A percentile compares a stretch with the other conserved stretches of the same genome.
These are phyloP conservation scores for Drosophila willistoni DNA, from an alignment of 1,140 invertebrate genomes.

Conservation along the genomic window DNA sequence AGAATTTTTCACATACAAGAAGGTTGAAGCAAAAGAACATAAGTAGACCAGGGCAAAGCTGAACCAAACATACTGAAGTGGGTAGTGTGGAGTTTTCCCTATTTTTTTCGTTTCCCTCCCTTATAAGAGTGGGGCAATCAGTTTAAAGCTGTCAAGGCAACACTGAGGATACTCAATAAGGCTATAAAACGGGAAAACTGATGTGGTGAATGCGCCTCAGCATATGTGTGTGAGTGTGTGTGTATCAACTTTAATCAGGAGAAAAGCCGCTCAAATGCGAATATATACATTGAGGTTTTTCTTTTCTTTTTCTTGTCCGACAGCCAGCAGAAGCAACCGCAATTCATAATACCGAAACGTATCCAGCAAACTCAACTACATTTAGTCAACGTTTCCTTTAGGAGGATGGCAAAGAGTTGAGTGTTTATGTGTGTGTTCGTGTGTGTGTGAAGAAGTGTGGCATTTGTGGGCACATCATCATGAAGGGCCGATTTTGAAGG, in stretches of 20 bases:
- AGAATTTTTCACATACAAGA: conserved; percentile 55
- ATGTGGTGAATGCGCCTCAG: conserved; percentile 13
- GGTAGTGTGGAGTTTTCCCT: neutral
- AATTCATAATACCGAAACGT: conserved; percentile 6
- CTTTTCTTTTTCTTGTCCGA: neutral
- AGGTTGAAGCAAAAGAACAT: neutral
- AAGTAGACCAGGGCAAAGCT: neutral
- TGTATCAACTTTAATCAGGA: conserved; percentile 62
- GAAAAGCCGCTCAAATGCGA: conserved; percentile 29
- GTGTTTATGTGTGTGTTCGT: no score
- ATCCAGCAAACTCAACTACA: neutral
- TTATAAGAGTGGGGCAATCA: conserved; percentile 58
- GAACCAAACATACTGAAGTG: neutral
- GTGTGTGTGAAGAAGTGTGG: conserved; percentile 5
- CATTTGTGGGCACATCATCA: conserved; percentile 50
- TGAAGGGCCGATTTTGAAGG: conserved; percentile 71
- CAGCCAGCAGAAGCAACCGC: conserved; percentile 4
- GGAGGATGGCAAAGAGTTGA: conserved; percentile 24
- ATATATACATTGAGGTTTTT: neutral
- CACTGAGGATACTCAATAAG: conserved; percentile 62
- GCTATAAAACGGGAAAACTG: conserved; percentile 63
- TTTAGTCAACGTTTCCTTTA: conserved; percentile 32
- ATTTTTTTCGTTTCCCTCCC: neutral
- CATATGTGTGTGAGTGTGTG: conserved; percentile 20
- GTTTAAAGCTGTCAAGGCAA: conserved; percentile 75